Conservation (phyloP, 2,113 vertebrate species). For the Zootoca vivipara region DNA sequence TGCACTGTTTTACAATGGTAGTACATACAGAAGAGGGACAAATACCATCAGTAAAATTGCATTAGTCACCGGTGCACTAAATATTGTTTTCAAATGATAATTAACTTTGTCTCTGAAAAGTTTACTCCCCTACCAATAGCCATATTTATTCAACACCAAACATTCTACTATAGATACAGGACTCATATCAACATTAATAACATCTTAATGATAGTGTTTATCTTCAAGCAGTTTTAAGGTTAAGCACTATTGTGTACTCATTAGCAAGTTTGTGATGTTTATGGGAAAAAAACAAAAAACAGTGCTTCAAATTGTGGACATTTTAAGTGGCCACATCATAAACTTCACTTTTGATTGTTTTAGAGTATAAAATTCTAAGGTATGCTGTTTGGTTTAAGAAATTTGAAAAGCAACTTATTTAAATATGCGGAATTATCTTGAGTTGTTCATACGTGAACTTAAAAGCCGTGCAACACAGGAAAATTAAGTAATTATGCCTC, state of each 20-base stretch:
- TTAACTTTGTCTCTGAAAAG: conserved; percentile 29
- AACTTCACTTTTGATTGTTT: conserved; percentile 72
- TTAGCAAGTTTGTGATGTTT: neutral
- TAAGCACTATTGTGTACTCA: conserved; percentile 21
- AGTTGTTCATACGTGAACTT: conserved; percentile 88
- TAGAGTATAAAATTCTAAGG: conserved; percentile 75
- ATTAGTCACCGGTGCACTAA: neutral
- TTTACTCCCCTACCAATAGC: conserved; percentile 6
- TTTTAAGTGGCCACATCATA: conserved; percentile 56
- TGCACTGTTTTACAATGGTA: neutral
- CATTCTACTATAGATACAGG: conserved; percentile 12
- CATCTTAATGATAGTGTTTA: neutral
- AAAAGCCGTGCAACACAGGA: conserved; percentile 89
- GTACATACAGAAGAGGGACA: neutral
- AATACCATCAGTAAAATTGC: neutral
- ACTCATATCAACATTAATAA: conserved; percentile 27
- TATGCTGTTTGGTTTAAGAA: conserved; percentile 78
- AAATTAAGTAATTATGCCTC: conserved; percentile 92
- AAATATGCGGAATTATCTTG: conserved; percentile 88
- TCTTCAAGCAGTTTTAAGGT: conserved; percentile 7
- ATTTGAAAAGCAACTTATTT: conserved; percentile 84
- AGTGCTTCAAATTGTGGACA: conserved; percentile 16
- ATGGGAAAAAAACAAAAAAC: neutral
- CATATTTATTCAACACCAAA: neutral
- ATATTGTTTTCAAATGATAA: conserved; percentile 27